Evolutionary conservation across 2,888 invertebrate species (phyloP).

Genomic region (Volucella bombylans): DNA sequence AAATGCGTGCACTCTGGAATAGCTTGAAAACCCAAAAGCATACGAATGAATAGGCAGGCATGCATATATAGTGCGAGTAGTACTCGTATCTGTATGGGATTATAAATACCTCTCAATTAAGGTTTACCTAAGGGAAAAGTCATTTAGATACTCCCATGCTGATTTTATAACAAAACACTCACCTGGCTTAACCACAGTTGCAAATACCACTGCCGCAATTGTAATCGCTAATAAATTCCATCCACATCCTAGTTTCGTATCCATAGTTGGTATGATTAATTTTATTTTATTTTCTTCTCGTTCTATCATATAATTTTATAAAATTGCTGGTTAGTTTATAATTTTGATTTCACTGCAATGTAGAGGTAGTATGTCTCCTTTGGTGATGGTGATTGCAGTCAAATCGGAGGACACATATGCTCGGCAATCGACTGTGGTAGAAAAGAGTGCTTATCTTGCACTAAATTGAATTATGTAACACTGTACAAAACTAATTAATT

Average conservation of each 20-base stretch:
- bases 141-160: conserved; percentile 13
- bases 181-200: conserved; percentile 70
- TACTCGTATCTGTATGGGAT: conserved; percentile 2
- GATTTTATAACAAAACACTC: conserved; percentile 57
- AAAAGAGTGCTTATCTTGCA: conserved; percentile 65
- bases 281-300: conserved; percentile 24
- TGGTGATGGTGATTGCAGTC: neutral
- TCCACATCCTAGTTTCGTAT: conserved; percentile 31
- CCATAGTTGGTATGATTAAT: conserved; percentile 55
- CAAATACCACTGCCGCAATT: conserved; percentile 61
- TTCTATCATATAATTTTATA: conserved; percentile 12
- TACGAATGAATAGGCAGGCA: conserved; percentile 11
- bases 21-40: conserved; percentile 26
- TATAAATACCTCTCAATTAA: conserved; percentile 1
- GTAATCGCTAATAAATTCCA: conserved; percentile 65
- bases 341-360: conserved; percentile 43
- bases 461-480: conserved; percentile 65
- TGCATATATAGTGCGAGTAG: neutral
- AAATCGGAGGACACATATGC: conserved; percentile 32
- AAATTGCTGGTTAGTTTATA: conserved; percentile 35
- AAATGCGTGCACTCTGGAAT: conserved; percentile 38
- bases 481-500: conserved; percentile 63
- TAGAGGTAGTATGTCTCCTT: neutral
- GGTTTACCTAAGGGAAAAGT: conserved; percentile 7
- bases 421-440: conserved; percentile 31